Conservation (phyloP, 2,888 invertebrate species). For the Mimas tiliae region DNA sequence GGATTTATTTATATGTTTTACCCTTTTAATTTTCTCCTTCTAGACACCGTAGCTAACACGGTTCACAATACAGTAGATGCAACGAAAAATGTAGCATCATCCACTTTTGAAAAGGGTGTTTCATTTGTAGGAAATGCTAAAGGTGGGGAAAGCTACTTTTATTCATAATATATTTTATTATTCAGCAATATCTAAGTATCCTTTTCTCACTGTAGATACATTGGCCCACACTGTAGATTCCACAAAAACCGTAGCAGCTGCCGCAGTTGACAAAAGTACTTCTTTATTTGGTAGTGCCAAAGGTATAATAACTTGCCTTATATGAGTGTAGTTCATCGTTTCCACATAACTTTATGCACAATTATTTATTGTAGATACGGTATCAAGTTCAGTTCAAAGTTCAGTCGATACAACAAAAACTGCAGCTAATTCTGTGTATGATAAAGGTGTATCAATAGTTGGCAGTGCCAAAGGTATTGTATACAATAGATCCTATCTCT, state of each 20-base stretch:
- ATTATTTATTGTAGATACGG: constrained; percentile 57
- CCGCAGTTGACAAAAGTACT: constrained; percentile 54
- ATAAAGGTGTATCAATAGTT: constrained; percentile 56
- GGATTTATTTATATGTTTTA: not conserved
- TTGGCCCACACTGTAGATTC: constrained; percentile 58
- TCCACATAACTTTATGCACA: constrained; percentile 32
- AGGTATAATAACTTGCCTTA: constrained; percentile 44
- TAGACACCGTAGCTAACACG: constrained; percentile 42
- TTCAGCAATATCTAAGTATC: constrained; percentile 11
- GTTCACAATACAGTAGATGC: constrained; percentile 41
- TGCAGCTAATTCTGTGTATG: constrained; percentile 54
- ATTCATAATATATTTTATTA: not conserved
- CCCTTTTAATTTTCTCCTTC: not conserved
- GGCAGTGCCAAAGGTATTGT: constrained; percentile 59
- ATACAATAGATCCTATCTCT: not conserved
- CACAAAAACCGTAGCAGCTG: constrained; percentile 54
- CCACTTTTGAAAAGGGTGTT: constrained; percentile 58
- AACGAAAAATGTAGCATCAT: constrained; percentile 46
- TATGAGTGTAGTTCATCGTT: constrained; percentile 28
- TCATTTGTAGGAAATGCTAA: constrained; percentile 55
- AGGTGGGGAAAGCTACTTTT: constrained; percentile 34
- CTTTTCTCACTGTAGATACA: constrained; percentile 50
- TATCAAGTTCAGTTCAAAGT: constrained; percentile 56
- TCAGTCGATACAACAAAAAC: constrained; percentile 62
- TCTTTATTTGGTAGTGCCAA: constrained; percentile 57